Evolutionary conservation across 2,888 invertebrate species (phyloP).

Genomic region (Melanotus villosus): DNA sequence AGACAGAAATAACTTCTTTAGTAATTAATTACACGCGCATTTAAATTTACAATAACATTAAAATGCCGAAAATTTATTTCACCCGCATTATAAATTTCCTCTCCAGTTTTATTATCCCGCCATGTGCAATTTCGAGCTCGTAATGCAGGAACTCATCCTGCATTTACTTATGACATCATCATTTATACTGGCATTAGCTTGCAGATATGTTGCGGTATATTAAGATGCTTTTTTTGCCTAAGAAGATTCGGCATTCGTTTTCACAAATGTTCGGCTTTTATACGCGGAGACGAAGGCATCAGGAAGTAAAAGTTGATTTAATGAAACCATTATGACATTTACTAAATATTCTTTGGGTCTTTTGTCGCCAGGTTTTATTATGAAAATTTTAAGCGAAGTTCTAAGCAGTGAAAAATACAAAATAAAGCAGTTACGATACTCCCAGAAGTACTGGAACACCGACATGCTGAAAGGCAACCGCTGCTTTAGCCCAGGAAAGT

Average conservation of each 20-base stretch:
- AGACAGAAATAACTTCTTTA: slow-evolving; percentile 35
- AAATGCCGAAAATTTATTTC: slow-evolving; percentile 23
- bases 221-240: background rate
- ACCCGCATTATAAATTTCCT: slow-evolving; percentile 5
- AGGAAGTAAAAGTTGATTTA: too few species aligned
- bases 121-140: slow-evolving; percentile 16
- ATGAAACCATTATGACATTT: too few species aligned
- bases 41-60: slow-evolving; percentile 36
- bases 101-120: slow-evolving; percentile 16
- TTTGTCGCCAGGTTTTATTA: too few species aligned
- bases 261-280: background rate
- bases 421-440: too few species aligned
- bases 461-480: too few species aligned
- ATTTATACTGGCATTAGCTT: slow-evolving; percentile 22
- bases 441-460: too few species aligned
- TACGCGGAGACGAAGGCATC: too few species aligned
- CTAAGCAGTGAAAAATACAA: too few species aligned
- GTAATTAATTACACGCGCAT: slow-evolving; percentile 36
- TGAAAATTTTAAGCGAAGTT: too few species aligned
- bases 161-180: slow-evolving; percentile 14
- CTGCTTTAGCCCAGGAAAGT: too few species aligned
- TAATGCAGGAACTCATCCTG: slow-evolving; percentile 15
- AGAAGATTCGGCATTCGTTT: background rate
- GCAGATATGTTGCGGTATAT: background rate
- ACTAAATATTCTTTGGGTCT: too few species aligned